These are phyloP conservation scores for Vulpes lagopus DNA, from an alignment of 2,113 vertebrate genomes.

Conservation along the genomic window DNA sequence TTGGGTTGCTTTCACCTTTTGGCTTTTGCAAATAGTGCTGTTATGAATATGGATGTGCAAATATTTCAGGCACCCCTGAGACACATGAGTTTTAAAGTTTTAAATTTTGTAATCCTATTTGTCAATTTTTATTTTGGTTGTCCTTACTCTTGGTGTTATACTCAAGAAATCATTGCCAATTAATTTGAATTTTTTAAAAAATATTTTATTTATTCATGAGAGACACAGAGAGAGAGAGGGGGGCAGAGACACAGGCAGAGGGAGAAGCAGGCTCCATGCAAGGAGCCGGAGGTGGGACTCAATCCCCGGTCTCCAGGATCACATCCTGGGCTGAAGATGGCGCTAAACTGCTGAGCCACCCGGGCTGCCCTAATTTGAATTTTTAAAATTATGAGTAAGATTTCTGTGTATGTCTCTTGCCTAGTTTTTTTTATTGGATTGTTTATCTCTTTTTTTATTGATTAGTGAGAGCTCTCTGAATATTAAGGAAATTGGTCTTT, in stretches of 20 bases:
- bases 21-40: background rate
- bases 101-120: slow-evolving; percentile 1
- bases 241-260: too few relatives aligned
- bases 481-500: slow-evolving; percentile 12
- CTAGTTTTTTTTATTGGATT: background rate
- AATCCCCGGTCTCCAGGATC: too few relatives aligned
- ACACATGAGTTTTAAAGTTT: slow-evolving; percentile 33
- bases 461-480: background rate
- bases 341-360: too few relatives aligned
- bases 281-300: too few relatives aligned
- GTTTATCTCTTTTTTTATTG: slow-evolving; percentile 50
- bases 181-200: background rate
- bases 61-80: background rate
- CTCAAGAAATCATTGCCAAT: background rate
- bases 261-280: too few relatives aligned
- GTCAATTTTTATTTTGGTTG: slow-evolving; percentile 2
- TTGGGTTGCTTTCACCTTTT: background rate
- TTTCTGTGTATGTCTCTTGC: background rate
- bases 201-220: too few relatives aligned
- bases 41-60: background rate
- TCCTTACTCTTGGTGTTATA: slow-evolving; percentile 13
- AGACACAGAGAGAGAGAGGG: too few relatives aligned
- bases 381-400: slow-evolving; percentile 22
- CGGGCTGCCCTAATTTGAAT: background rate
- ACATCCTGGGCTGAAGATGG: too few relatives aligned